Evolutionary conservation across 2,888 invertebrate species (phyloP).

Genomic region (Syrista parreyssii): DNA sequence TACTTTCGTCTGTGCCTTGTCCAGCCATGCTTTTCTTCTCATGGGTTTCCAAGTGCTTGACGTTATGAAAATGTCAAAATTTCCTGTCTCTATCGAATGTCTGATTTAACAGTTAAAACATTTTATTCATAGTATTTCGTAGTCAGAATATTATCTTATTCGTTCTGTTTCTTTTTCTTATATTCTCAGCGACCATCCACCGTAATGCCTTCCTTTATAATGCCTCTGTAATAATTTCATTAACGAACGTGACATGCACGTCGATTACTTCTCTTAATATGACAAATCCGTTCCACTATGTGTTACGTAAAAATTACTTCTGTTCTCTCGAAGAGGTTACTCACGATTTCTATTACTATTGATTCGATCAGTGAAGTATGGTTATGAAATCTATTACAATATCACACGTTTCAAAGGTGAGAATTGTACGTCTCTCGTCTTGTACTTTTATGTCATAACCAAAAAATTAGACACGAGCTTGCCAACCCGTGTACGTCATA

Average conservation of each 20-base stretch:
- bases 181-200: neutral
- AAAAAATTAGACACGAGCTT: neutral
- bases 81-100: neutral
- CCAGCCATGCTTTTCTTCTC: neutral
- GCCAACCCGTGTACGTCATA: neutral
- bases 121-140: neutral
- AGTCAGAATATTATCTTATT: neutral
- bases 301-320: neutral
- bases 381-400: too few species aligned
- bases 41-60: neutral
- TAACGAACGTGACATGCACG: neutral
- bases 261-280: neutral
- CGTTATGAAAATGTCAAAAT: neutral
- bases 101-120: neutral
- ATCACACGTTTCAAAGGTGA: too few species aligned
- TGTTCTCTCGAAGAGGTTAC: neutral
- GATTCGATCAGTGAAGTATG: neutral
- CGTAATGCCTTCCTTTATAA: neutral
- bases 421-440: too few species aligned
- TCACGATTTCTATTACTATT: neutral
- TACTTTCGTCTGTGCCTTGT: neutral
- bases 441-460: neutral
- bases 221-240: neutral
- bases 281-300: neutral
- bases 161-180: neutral